Evolutionary conservation across 2,888 invertebrate species (phyloP), one percentile per base, ranked within the genome.

Genomic region (Apodemia mormo): DNA sequence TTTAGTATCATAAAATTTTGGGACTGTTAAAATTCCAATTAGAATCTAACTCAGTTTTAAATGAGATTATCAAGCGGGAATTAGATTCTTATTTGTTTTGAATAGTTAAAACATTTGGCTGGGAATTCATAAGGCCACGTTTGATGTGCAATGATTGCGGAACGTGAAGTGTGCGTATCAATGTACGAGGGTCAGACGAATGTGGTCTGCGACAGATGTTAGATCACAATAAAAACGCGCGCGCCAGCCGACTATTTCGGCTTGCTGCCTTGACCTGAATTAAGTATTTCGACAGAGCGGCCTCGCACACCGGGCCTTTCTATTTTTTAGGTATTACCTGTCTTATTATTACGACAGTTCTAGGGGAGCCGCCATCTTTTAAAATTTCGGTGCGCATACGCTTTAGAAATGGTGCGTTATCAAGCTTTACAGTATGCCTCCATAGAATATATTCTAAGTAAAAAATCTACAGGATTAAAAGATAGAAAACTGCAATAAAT

Each of bases 251-350:
- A 92, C 89, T 92, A 93, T 92, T 93, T 93, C 92, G 92, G 92
- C 90, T 88, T 85, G 85, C 90, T 83, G 92, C 92, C 92, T 93
- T 93, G 92, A 93, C 92, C 92, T 81, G 90, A 90, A 92, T 93
- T 85, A 88, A 88, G 86, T 89, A 86, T 92, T 92, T 92, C 92
- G 86, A 90, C 92, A 92, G 88, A 90, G 84, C 90, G 92, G 88
- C 92, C 91, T 92, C 91, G 92, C 86, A 89, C 90, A 90, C 90
- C 90, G 90, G 92, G 92, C 93, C 93, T 92, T 94, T 91, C 90
- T 93, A 93, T 92, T 92, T 93, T 93, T 93, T 93, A 92, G 91
- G 91, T 87, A 92, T 92, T 92, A 92, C 92, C 91, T 92, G 92
- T 92, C 89, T 88, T 90, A 91, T 92, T 90, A 92, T 92, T 91